These are phyloP conservation scores for Yponomeuta cagnagella DNA, from an alignment of 2,888 invertebrate species.

Conservation along the genomic window DNA sequence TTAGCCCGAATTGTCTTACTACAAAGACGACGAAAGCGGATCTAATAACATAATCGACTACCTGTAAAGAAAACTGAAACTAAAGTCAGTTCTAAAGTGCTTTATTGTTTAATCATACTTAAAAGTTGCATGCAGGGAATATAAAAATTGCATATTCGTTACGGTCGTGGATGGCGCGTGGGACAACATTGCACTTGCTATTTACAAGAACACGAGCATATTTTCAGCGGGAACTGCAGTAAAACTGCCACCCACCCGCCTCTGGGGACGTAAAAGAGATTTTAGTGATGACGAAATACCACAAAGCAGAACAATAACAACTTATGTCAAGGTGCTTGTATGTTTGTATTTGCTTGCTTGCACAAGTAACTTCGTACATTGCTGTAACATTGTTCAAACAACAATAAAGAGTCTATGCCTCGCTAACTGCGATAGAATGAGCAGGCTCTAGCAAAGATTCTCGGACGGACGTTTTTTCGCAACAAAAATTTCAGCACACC, in stretches of 20 bases:
- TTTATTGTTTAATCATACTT: not conserved
- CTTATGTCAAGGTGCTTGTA: not conserved
- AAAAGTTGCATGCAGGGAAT: not conserved
- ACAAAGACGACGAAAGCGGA: not conserved
- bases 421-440: not conserved
- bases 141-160: conserved; percentile 3
- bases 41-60: no score
- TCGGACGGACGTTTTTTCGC: not conserved
- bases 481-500: not conserved
- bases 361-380: not conserved
- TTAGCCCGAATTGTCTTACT: not conserved
- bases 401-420: no score
- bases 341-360: conserved; percentile 2
- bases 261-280: conserved; percentile 11
- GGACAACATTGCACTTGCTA: conserved; percentile 8
- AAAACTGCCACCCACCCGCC: conserved; percentile 10
- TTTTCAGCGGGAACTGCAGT: conserved; percentile 8
- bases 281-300: conserved; percentile 14
- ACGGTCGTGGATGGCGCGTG: not conserved
- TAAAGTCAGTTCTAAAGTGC: not conserved
- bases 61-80: no score
- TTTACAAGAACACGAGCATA: conserved; percentile 5
- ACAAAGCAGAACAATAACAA: not conserved
- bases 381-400: no score
- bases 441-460: not conserved